Percentiles rank a stretch among this genome's conserved stretches.
phyloP scores from a whole-genome alignment of 2,797 vertebrate species.

The Gila robusta region DNA sequence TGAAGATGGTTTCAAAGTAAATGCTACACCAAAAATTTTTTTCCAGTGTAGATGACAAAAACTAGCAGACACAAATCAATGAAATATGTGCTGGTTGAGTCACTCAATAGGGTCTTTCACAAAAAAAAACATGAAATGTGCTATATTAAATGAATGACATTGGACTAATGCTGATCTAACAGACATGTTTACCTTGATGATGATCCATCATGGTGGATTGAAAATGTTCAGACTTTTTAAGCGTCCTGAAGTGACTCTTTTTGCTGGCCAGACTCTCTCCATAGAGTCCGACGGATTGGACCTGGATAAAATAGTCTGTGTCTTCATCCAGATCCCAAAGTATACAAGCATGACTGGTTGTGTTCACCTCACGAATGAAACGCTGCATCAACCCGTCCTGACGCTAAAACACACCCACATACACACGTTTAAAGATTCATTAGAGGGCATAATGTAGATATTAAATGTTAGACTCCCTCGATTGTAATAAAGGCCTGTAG shows the following conservation, averaged over 20 bases:
- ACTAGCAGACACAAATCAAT: background rate
- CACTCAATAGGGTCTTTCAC: too few relatives aligned
- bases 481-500: background rate
- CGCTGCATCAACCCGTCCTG: slow-evolving; percentile 95
- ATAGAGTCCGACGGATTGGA: slow-evolving; percentile 90
- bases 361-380: slow-evolving; percentile 97
- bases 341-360: slow-evolving; percentile 92
- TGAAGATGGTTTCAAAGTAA: background rate
- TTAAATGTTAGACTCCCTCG: slow-evolving; percentile 23
- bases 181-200: slow-evolving; percentile 81
- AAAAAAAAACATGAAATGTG: background rate
- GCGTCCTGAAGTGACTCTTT: slow-evolving; percentile 90
- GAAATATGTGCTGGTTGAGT: too few relatives aligned
- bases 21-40: background rate
- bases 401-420: slow-evolving; percentile 76
- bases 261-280: slow-evolving; percentile 93
- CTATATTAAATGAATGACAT: background rate
- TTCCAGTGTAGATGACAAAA: background rate
- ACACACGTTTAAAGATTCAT: background rate
- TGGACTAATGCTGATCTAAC: background rate
- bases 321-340: slow-evolving; percentile 97
- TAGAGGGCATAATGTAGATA: background rate
- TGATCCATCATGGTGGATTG: slow-evolving; percentile 89
- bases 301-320: slow-evolving; percentile 95
- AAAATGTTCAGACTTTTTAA: slow-evolving; percentile 92